phyloP scores from a whole-genome alignment of 2,113 vertebrate genomes.

The Xyliphius kryptos region DNA sequence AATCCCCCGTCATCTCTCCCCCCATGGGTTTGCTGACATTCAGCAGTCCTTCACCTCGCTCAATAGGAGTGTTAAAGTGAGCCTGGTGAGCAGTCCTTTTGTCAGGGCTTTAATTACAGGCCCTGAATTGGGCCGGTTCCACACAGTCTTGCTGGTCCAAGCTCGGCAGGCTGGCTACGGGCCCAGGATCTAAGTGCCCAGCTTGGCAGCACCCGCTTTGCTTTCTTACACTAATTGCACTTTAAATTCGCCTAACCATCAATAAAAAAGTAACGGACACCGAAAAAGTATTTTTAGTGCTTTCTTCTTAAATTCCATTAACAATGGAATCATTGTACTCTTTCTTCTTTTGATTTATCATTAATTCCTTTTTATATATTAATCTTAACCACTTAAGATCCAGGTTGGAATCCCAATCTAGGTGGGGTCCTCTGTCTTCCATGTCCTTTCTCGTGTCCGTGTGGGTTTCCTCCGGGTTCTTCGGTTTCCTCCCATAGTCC shows the following conservation, averaged over 20 bases:
- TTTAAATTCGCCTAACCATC: background rate
- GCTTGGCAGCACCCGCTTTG: background rate
- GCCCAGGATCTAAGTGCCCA: slow-evolving; percentile 1
- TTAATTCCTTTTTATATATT: too few relatives aligned
- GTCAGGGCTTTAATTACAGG: slow-evolving; percentile 28
- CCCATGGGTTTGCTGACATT: slow-evolving; percentile 33
- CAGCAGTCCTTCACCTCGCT: slow-evolving; percentile 28
- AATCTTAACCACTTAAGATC: too few relatives aligned
- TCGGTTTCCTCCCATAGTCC: too few relatives aligned
- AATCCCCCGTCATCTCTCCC: slow-evolving; percentile 11
- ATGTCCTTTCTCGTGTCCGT: too few relatives aligned
- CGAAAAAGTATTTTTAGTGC: too few relatives aligned
- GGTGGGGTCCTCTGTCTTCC: too few relatives aligned
- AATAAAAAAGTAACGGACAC: too few relatives aligned
- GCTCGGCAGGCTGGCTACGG: slow-evolving; percentile 3
- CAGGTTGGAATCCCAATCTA: too few relatives aligned
- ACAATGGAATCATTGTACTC: too few relatives aligned
- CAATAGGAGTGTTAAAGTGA: slow-evolving; percentile 35
- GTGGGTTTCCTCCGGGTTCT: too few relatives aligned
- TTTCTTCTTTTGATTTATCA: too few relatives aligned
- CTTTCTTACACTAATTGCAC: slow-evolving; percentile 1
- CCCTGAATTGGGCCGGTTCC: slow-evolving; percentile 17
- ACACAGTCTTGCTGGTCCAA: background rate
- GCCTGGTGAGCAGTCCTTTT: slow-evolving; percentile 25
- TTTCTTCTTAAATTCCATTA: too few relatives aligned